These are phyloP conservation scores for Ateles fusciceps DNA, from an alignment of 2,797 vertebrate species.

Conservation along the genomic window DNA sequence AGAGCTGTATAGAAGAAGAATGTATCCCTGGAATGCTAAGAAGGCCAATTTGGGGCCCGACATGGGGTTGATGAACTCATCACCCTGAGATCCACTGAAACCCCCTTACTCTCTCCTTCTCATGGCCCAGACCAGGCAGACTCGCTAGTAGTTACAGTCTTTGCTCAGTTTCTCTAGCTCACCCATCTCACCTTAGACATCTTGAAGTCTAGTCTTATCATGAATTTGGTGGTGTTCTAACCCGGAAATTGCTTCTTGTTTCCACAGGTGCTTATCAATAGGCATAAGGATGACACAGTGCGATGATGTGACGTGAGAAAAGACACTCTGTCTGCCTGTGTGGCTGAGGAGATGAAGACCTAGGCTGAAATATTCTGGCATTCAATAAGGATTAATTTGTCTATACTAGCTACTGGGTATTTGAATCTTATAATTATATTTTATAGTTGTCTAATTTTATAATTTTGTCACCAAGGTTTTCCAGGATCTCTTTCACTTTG, in stretches of 20 bases:
- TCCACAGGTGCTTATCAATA: neutral
- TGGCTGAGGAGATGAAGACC: neutral
- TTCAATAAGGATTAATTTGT: neutral
- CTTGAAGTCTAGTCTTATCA: neutral
- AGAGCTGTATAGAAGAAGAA: neutral
- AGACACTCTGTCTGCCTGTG: neutral
- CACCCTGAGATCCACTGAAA: neutral
- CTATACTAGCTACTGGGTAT: neutral
- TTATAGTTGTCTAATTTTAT: neutral
- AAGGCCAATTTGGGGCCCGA: neutral
- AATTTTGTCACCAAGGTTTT: neutral
- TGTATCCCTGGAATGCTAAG: neutral
- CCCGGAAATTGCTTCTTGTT: neutral
- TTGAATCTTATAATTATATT: neutral
- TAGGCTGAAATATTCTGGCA: neutral
- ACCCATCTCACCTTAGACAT: neutral
- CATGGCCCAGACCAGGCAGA: neutral
- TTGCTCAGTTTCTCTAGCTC: neutral
- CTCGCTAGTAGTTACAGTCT: neutral
- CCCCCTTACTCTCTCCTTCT: neutral
- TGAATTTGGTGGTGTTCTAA: neutral
- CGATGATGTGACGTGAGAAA: neutral
- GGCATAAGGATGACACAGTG: neutral
- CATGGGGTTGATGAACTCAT: accelerated
- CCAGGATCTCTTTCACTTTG: neutral